phyloP scores from a whole-genome alignment of 30 jellyfish, hydroid and myxozoan genomes.

The Haliclystus octoradiatus region DNA sequence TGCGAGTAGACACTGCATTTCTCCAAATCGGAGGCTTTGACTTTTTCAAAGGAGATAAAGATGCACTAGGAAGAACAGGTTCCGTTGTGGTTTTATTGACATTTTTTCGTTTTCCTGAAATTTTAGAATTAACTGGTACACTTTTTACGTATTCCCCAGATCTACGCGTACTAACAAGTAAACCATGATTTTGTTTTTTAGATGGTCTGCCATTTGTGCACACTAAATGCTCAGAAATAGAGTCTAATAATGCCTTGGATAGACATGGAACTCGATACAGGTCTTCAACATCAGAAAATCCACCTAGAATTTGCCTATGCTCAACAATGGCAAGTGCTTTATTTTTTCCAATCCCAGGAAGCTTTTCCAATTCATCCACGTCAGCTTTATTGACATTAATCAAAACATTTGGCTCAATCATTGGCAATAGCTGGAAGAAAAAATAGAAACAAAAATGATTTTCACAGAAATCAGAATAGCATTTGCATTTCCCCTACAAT shows the following conservation, averaged over 20 bases:
- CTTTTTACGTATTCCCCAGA: too few species aligned
- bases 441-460: too few species aligned
- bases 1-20: conserved; percentile 1
- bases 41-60: background rate
- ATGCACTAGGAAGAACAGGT: too few species aligned
- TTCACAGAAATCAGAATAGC: too few species aligned
- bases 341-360: conserved; percentile 84
- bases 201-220: too few species aligned
- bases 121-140: too few species aligned
- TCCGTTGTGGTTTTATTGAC: conserved; percentile 6
- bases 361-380: conserved; percentile 72
- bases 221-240: conserved; percentile 21
- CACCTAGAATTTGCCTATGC: conserved; percentile 47
- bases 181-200: too few species aligned
- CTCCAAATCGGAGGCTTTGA: background rate
- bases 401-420: too few species aligned
- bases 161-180: too few species aligned
- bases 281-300: conserved; percentile 40
- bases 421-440: too few species aligned
- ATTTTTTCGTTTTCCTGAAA: too few species aligned
- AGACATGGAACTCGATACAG: conserved; percentile 58
- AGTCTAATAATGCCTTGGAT: conserved; percentile 20
- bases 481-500: too few species aligned
- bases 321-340: conserved; percentile 79
- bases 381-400: conserved; percentile 63